A percentile compares a stretch with the other conserved stretches of the same genome.
Conservation (phyloP, 2,888 invertebrate species). For the Anthrax anthrax region DNA sequence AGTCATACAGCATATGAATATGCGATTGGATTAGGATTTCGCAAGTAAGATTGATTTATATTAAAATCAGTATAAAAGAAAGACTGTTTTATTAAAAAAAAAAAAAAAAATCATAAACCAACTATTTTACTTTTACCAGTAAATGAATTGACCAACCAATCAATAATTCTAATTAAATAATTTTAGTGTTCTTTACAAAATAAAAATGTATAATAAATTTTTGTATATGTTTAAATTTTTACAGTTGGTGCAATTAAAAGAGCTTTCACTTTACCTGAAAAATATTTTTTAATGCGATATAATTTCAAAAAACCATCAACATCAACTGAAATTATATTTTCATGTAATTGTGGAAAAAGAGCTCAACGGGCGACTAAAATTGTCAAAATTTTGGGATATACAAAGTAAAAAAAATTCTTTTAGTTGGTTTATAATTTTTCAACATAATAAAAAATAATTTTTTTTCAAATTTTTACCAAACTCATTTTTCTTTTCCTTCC, state of each 20-base stretch:
- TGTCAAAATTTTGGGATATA: constrained; percentile 24
- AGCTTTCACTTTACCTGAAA: constrained; percentile 5
- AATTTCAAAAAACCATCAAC: constrained; percentile 37
- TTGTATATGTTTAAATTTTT: too few relatives aligned
- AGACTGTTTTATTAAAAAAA: too few relatives aligned
- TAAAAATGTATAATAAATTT: constrained; percentile 19
- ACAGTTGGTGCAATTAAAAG: constrained; percentile 6
- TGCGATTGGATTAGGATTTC: constrained; percentile 26
- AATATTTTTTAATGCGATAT: constrained; percentile 15
- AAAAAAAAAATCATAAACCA: too few relatives aligned
- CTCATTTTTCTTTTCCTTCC: not conserved
- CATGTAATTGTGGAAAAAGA: constrained; percentile 51
- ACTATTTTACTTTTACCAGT: too few relatives aligned
- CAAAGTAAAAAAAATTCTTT: constrained; percentile 10
- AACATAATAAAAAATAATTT: not conserved
- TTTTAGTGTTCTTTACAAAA: constrained; percentile 15
- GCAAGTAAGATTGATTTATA: constrained; percentile 19
- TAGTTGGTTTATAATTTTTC: not conserved
- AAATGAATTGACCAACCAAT: too few relatives aligned
- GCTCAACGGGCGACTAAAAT: constrained; percentile 46
- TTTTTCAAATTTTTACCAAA: too few relatives aligned
- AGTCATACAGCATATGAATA: constrained; percentile 48
- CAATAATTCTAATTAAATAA: too few relatives aligned
- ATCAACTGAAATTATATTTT: constrained; percentile 45
- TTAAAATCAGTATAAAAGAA: too few relatives aligned